Conservation (phyloP, 2,888 invertebrate species). For the Dynastes tityus region DNA sequence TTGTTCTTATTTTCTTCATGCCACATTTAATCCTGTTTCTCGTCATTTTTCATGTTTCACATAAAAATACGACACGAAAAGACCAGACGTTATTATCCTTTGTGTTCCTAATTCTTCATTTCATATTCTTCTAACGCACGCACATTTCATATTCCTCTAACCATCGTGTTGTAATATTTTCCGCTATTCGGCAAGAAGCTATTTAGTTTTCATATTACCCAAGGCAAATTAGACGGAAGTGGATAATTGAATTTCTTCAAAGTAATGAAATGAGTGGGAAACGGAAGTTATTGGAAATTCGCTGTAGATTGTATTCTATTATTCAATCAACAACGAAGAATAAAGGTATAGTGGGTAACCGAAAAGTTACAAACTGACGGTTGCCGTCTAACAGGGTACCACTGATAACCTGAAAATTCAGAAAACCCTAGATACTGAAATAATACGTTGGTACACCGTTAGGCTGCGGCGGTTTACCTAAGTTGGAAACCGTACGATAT, state of each 20-base stretch:
- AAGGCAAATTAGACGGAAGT: not conserved
- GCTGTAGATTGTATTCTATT: not conserved
- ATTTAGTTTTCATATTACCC: slow-evolving; percentile 6
- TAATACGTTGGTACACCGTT: too few relatives aligned
- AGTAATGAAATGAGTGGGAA: not conserved
- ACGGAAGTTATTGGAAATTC: slow-evolving; percentile 8
- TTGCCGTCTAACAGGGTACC: not conserved
- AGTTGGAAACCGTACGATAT: too few relatives aligned
- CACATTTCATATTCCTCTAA: too few relatives aligned
- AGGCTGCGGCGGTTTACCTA: too few relatives aligned
- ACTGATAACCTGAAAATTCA: too few relatives aligned
- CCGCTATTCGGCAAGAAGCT: not conserved
- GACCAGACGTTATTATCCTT: not conserved
- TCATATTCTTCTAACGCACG: not conserved
- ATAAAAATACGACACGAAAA: slow-evolving; percentile 1
- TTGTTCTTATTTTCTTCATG: not conserved
- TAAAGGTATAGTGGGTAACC: too few relatives aligned
- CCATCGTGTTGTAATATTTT: not conserved
- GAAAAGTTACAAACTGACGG: too few relatives aligned
- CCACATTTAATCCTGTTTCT: not conserved
- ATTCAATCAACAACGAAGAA: slow-evolving; percentile 11
- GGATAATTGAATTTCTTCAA: not conserved
- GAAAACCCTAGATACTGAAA: too few relatives aligned
- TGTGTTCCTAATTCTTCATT: not conserved
- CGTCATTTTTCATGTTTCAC: not conserved